Evolutionary conservation across 2,888 invertebrate species (phyloP), one percentile per base, ranked within the genome.

Genomic region (Drosophila infuscata): DNA sequence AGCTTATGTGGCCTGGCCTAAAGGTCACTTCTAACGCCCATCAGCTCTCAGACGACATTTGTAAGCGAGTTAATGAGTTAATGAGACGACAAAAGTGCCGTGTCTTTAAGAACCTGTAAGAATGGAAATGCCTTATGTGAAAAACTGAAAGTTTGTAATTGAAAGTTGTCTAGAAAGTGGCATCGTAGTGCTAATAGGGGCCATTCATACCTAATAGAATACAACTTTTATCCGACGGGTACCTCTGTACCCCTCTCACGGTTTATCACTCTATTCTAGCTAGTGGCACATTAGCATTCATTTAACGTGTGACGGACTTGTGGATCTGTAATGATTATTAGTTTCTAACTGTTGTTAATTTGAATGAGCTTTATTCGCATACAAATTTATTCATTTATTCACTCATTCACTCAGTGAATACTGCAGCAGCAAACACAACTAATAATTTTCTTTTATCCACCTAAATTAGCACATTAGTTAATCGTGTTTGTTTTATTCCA

Each of bases 91-190:
- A 62, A 25, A 38, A 25, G 3, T 17, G 33, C 1, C 15, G n/a
- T 48, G 66, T n/a, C 49, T 60, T 65, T 29, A 60, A 81, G 86
- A 86, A 83, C 86, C 38, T 59, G 74, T n/a, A 38, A 63, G 70
- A 56, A 71, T 54, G 25, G 53, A 25, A 56, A 62, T 76, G 57
- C 70, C 67, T 76, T 65, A 29, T 66, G 36, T 38, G 52, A 59
- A 86, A 83, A 84, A 86, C 75, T 66, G 87, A 86, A 86, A 84
- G 83, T 86, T 72, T 70, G 25, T 83, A 65, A 80, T 80, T 80
- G 77, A 80, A 80, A 80, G 81, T 80, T 69, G 59, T 48, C 68
- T 72, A 83, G 83, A 84, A 86, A 86, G 82, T 81, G 70, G 66
- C 38, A 49, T 48, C 77, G 68, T 59, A 72, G 65, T 62, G 63